Percentiles rank a stretch among this genome's conserved stretches.
These are phyloP conservation scores for Argentina silus DNA, from an alignment of 2,797 vertebrate species.

Conservation along the genomic window DNA sequence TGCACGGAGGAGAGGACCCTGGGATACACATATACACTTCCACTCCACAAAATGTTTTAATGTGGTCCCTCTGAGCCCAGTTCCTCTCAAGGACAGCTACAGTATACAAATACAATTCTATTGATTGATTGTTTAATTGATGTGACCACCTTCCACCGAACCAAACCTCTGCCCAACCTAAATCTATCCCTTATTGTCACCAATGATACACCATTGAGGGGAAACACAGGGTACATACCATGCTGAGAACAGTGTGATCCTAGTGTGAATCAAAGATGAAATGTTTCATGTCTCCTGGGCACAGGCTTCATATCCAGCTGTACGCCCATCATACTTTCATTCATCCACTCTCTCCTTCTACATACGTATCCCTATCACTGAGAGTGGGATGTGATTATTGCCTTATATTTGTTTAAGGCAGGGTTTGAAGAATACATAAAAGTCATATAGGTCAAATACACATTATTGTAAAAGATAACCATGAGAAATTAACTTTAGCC, in stretches of 20 bases:
- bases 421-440: neutral
- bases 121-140: too few species aligned
- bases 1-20: conserved; percentile 31
- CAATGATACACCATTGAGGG: neutral
- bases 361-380: neutral
- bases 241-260: neutral
- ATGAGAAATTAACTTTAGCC: neutral
- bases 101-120: neutral
- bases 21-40: neutral
- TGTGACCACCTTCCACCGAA: neutral
- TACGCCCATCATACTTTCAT: too few species aligned
- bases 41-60: too few species aligned
- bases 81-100: too few species aligned
- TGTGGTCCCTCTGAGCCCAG: too few species aligned
- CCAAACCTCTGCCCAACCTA: neutral
- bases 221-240: neutral
- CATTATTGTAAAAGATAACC: neutral
- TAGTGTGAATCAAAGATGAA: neutral
- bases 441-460: neutral
- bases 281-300: neutral
- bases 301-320: neutral
- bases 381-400: neutral
- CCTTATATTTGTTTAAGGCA: neutral
- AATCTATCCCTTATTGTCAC: neutral
- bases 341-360: too few species aligned